Base-by-base conservation (phyloP, 2,888 invertebrate genomes). In the Nephrocerus scutellatus region DNA sequence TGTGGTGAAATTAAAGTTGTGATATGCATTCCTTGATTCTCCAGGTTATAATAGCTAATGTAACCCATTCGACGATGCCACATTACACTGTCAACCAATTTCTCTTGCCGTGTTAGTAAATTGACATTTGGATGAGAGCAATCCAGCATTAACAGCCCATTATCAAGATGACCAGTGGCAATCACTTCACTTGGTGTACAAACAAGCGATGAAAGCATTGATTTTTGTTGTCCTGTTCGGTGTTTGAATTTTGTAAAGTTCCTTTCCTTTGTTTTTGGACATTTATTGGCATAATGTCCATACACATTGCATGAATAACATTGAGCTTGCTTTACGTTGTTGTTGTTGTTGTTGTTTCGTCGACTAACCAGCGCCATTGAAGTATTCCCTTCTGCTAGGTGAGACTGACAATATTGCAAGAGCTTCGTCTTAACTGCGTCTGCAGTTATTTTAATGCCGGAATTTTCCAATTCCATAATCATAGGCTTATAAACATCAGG, bases 401-500 rank as follows among this genome's bases (percentile, higher is more conserved):
- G 10, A 24, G 13, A 4, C 13, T 24, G 13, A 12, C 40, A 34
- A 34, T 49, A 48, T 28, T 50, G 49, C 39, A 53, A 32, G 3
- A 51, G 22, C 39, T 57, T 57, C 1, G 43, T 48, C 47, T 57
- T 57, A 5, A 56, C 48, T 6, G 47, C 31, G 34, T 58, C 54
- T 6, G 26, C 44, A 6, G 48, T 48, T 15, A 58, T 49, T 16
- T 30, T 12, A 1, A 42, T 44, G 28, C 53, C 52, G 12, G 43
- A n/a, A n/a, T 43, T 52, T 5, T 40, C 40, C 2, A 40, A 22
- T 3, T 35, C 40, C 40, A 44, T 44, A n/a, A 57, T 53, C 51
- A 58, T 55, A 5, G 55, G 55, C n/a, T 37, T 36, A 28, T 51
- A 59, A 12, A 47, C 38, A n/a, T 55, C 53, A 12, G 54, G 50